Base-by-base conservation (phyloP, 1,140 invertebrate species). In the Drosophila baimaii region DNA sequence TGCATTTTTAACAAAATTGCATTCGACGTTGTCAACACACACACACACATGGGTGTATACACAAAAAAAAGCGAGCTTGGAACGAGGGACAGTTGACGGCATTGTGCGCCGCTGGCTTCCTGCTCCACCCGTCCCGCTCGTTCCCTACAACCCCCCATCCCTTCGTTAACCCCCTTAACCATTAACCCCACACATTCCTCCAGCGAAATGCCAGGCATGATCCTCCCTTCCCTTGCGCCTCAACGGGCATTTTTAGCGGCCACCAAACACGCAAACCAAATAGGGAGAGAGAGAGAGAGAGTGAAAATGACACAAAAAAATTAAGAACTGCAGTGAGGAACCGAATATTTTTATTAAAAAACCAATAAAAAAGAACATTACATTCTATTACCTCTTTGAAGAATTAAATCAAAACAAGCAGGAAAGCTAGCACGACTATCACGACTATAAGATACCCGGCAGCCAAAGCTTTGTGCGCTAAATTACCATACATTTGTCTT, bases 1-100 rank as follows among this genome's bases (percentile, higher is more conserved):
- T 86, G 83, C 82, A 86, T 86, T 86, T 83, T 86, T 86, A 88
- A 88, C 82, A 88, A 88, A 88, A 88, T 88, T 86, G 83, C 83
- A 88, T 88, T 86, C 79, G 82, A 64, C 82, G 70, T 88, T 77
- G 83, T 76, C 83, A 56, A 77, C 58, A 66, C 57, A 76, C 63
- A 77, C 63, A 72, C 44, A 68, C 47, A 51, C 46, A 39, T 43
- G 62, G 37, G 17, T 39, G 41, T 25, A 44, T 75, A 58, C 39
- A 64, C 27, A 27, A 10, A 46, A 39, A 77, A 74, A 44, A 54
- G 21, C 21, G 7, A 35, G 51, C 52, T 46, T 75, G 81, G 81
- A 43, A 76, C 35, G 75, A 65, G 75, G 79, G 62, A 88, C 82
- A 78, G 75, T 77, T 70, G 74, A 55, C 65, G 75, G 74, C 75